Evolutionary conservation across 2,888 invertebrate species (phyloP).

Genomic region (Diachrysia chrysitis): DNA sequence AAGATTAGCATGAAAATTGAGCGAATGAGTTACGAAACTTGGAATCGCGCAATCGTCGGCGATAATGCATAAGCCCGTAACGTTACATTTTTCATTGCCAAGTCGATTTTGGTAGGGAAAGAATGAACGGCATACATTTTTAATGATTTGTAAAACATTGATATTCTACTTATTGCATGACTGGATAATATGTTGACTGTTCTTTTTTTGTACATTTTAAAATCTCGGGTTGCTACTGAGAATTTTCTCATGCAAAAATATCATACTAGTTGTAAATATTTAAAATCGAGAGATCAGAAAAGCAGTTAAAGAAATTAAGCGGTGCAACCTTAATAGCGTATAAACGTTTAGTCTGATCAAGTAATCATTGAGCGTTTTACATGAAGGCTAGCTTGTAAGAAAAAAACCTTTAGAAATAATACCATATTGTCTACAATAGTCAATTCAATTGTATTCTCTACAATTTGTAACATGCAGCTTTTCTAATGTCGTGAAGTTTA

Average conservation of each 20-base stretch:
- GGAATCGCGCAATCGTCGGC: conserved; percentile 64
- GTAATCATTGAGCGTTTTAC: too few species aligned
- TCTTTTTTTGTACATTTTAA: neutral
- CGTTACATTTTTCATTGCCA: conserved; percentile 46
- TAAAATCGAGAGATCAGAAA: neutral
- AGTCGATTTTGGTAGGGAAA: conserved; percentile 29
- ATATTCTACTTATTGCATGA: neutral
- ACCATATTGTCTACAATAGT: neutral
- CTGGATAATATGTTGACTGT: neutral
- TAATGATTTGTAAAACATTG: neutral
- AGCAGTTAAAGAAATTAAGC: neutral
- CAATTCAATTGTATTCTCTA: neutral
- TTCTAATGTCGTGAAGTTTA: neutral
- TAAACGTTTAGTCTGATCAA: too few species aligned
- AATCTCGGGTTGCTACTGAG: neutral
- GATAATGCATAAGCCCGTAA: conserved; percentile 51
- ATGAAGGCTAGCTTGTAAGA: too few species aligned
- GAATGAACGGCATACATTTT: conserved; percentile 31
- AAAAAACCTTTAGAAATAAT: too few species aligned
- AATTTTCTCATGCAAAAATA: neutral
- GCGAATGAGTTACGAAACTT: conserved; percentile 74
- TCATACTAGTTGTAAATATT: too few species aligned
- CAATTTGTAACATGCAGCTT: neutral
- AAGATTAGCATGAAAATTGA: conserved; percentile 84
- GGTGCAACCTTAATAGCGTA: neutral